These are phyloP conservation scores for Drosophila kokeensis DNA, from an alignment of 2,888 invertebrate species.

Conservation along the genomic window DNA sequence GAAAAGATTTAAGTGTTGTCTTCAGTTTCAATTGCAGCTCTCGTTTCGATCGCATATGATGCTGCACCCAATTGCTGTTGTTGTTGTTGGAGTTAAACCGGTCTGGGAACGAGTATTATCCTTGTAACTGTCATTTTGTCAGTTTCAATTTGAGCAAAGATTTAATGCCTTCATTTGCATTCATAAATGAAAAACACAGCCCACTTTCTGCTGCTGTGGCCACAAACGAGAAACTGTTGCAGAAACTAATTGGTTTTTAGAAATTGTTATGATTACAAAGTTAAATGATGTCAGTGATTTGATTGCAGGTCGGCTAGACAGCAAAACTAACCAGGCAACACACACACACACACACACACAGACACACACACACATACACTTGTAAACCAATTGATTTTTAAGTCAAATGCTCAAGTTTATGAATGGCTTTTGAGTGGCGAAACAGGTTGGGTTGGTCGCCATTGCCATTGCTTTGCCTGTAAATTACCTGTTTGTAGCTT, in stretches of 20 bases:
- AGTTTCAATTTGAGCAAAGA: slow-evolving; percentile 74
- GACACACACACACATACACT: slow-evolving; percentile 2
- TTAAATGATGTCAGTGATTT: slow-evolving; percentile 76
- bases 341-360: background rate
- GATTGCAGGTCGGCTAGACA: slow-evolving; percentile 65
- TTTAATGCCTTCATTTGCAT: slow-evolving; percentile 80
- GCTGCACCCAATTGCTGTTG: slow-evolving; percentile 33
- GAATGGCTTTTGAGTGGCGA: slow-evolving; percentile 66
- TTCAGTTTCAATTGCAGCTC: slow-evolving; percentile 34
- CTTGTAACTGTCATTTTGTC: slow-evolving; percentile 72
- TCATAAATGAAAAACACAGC: slow-evolving; percentile 74
- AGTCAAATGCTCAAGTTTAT: slow-evolving; percentile 57
- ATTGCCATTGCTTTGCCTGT: slow-evolving; percentile 19
- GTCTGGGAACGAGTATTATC: slow-evolving; percentile 61
- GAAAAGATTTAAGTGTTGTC: slow-evolving; percentile 16
- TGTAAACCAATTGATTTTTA: slow-evolving; percentile 37
- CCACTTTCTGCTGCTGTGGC: slow-evolving; percentile 52
- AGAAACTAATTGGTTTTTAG: slow-evolving; percentile 74
- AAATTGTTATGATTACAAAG: slow-evolving; percentile 80
- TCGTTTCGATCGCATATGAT: slow-evolving; percentile 38
- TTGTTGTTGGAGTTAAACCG: slow-evolving; percentile 39
- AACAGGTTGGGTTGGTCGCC: slow-evolving; percentile 39
- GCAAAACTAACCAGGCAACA: slow-evolving; percentile 12
- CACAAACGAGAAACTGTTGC: slow-evolving; percentile 42
- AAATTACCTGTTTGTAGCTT: slow-evolving; percentile 60